phyloP scores from a whole-genome alignment of 2,113 vertebrate species.

The Puffinus mauretanicus region DNA sequence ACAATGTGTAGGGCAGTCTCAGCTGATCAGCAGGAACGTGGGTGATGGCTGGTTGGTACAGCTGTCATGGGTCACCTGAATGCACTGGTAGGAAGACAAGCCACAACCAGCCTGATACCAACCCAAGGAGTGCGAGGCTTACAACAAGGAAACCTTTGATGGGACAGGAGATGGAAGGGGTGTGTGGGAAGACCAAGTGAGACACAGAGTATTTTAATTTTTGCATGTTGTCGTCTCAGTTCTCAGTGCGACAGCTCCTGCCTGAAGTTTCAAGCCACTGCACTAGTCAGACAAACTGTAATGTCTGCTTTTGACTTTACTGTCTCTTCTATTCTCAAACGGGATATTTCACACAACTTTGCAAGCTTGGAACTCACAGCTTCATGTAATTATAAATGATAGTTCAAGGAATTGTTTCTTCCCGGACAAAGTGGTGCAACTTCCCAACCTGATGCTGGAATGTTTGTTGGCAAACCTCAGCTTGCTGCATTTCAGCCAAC shows the following conservation, averaged over 20 bases:
- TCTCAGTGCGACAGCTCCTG: neutral
- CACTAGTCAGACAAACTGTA: neutral
- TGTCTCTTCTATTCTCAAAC: neutral
- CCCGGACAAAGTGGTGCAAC: neutral
- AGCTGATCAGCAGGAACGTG: neutral
- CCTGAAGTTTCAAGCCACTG: neutral
- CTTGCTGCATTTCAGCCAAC: neutral
- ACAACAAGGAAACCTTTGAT: neutral
- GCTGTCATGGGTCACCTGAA: neutral
- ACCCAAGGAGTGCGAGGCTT: neutral
- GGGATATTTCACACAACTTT: neutral
- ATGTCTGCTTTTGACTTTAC: neutral
- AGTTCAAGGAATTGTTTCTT: neutral
- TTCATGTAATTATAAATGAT: neutral
- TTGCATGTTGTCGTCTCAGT: neutral
- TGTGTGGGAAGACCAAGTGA: neutral
- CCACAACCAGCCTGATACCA: neutral
- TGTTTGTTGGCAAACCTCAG: neutral
- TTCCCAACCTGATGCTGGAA: neutral
- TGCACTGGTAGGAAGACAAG: neutral
- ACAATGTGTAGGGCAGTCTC: neutral
- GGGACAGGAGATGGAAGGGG: accelerated
- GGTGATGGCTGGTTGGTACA: neutral
- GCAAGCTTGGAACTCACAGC: neutral
- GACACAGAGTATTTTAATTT: neutral